Evolutionary conservation across 2,797 vertebrate species (phyloP).

Genomic region (Chaetodon trifasciatus): DNA sequence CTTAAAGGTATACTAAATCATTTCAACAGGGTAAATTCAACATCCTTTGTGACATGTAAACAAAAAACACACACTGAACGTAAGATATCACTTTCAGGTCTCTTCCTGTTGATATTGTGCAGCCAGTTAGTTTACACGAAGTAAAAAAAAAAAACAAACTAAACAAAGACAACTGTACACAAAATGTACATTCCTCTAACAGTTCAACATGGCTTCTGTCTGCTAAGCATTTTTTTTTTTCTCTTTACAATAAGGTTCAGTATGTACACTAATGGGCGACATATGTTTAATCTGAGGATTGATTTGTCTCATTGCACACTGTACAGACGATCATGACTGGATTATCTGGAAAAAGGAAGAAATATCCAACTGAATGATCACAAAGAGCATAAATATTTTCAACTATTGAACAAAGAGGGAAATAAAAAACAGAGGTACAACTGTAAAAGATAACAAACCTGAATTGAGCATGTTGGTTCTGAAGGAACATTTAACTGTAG

Average conservation of each 20-base stretch:
- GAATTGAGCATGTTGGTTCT: neutral
- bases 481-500: neutral
- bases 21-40: conserved; percentile 61
- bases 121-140: conserved; percentile 75
- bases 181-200: conserved; percentile 84
- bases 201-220: conserved; percentile 85
- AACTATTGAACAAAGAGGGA: conserved; percentile 35
- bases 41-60: conserved; percentile 70
- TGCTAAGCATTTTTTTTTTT: conserved; percentile 37
- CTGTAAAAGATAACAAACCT: conserved; percentile 20
- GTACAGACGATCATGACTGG: conserved; percentile 27
- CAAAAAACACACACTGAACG: conserved; percentile 71
- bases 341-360: conserved; percentile 14
- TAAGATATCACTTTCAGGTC: conserved; percentile 62
- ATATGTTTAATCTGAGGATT: conserved; percentile 35
- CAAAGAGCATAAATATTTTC: conserved; percentile 36
- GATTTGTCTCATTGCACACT: conserved; percentile 59
- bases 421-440: conserved; percentile 29
- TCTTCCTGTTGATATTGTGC: conserved; percentile 70
- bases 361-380: conserved; percentile 43
- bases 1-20: conserved; percentile 70
- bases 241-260: conserved; percentile 70
- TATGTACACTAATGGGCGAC: conserved; percentile 73
- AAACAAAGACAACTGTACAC: conserved; percentile 76
- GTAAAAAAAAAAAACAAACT: conserved; percentile 61